phyloP scores from a whole-genome alignment of 2,113 vertebrate genomes.

The Phylloscopus trochilus region DNA sequence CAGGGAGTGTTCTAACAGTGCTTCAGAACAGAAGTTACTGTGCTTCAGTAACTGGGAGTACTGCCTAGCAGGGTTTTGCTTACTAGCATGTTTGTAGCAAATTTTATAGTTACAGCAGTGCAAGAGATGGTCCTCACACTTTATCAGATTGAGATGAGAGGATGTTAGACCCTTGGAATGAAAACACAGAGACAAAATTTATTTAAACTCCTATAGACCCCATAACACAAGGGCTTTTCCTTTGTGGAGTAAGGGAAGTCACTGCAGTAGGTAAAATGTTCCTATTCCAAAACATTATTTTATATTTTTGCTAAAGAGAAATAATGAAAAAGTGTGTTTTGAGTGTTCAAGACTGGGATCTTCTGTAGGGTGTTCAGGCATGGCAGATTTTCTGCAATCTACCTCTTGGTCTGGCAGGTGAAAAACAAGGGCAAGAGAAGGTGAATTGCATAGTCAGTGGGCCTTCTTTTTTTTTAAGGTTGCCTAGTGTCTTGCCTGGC shows the following conservation, averaged over 20 bases:
- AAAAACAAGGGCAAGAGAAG: neutral
- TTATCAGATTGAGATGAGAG: neutral
- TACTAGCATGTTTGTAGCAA: neutral
- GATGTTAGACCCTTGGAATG: neutral
- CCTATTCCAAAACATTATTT: neutral
- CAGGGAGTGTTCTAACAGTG: neutral
- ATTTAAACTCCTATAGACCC: neutral
- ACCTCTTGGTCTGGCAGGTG: neutral
- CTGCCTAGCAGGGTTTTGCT: neutral
- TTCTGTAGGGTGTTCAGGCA: neutral
- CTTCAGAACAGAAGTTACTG: rapidly evolving
- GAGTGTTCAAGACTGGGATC: neutral
- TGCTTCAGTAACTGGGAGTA: neutral
- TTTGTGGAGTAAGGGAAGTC: neutral
- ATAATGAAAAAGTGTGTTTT: neutral
- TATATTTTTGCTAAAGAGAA: neutral
- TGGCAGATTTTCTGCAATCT: neutral
- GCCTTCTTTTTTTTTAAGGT: neutral
- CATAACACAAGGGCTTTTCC: neutral
- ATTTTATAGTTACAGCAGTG: neutral
- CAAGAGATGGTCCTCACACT: neutral
- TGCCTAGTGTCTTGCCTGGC: neutral
- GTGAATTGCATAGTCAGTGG: neutral
- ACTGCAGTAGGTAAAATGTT: neutral
- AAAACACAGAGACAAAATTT: neutral